Conservation (phyloP, 2,797 vertebrate species). For the Danio kyathit region DNA sequence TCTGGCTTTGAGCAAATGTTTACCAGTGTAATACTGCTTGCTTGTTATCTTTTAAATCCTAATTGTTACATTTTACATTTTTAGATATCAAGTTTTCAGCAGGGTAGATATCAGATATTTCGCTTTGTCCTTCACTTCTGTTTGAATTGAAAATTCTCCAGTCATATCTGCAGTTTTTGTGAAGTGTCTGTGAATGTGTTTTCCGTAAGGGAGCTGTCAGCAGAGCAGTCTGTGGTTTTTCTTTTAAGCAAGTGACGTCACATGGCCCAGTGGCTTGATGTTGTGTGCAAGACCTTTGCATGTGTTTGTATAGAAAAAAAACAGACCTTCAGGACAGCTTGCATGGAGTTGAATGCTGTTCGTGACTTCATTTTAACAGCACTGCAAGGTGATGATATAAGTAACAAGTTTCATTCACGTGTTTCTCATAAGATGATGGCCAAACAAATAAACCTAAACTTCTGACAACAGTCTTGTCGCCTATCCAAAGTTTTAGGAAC, state of each 20-base stretch:
- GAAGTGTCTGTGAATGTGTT: constrained; percentile 9
- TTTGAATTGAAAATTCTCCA: neutral
- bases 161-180: neutral
- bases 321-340: constrained; percentile 44
- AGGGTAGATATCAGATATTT: neutral
- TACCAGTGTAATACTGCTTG: constrained; percentile 22
- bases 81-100: neutral
- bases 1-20: constrained; percentile 28
- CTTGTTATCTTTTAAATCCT: neutral
- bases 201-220: constrained; percentile 44
- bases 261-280: constrained; percentile 52
- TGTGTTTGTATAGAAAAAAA: constrained; percentile 26
- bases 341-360: constrained; percentile 46
- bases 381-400: constrained; percentile 5
- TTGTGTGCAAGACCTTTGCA: constrained; percentile 46
- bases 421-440: neutral
- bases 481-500: too few relatives aligned
- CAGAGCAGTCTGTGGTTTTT: constrained; percentile 57
- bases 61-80: neutral
- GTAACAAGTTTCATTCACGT: neutral
- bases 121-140: neutral
- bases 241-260: constrained; percentile 45
- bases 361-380: constrained; percentile 32
- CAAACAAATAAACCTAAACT: neutral
- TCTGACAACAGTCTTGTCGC: too few relatives aligned